These are phyloP conservation scores for Pangasius macronema DNA, from an alignment of 2,797 vertebrate genomes.

Conservation along the genomic window DNA sequence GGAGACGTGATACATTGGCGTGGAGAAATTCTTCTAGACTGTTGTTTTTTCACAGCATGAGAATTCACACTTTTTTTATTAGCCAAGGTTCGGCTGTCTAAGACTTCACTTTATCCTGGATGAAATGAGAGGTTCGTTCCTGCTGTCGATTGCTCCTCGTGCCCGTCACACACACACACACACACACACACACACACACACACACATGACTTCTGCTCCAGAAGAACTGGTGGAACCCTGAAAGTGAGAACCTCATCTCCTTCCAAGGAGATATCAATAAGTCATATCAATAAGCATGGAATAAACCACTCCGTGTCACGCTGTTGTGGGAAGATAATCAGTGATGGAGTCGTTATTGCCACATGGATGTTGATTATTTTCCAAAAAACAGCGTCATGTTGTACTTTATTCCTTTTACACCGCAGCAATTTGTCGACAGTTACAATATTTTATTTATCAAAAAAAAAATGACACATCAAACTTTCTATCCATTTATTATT, in stretches of 20 bases:
- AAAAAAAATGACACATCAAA: background rate
- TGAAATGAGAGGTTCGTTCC: no score
- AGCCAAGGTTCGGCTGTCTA: conserved; percentile 3
- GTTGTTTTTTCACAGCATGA: background rate
- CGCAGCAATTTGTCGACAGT: background rate
- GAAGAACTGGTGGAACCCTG: background rate
- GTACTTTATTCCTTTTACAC: background rate
- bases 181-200: no score
- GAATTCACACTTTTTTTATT: background rate
- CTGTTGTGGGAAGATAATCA: background rate
- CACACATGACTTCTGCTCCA: background rate
- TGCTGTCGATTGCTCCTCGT: no score
- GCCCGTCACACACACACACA: no score
- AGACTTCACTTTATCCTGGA: background rate
- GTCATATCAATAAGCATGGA: no score
- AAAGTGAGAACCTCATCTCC: background rate
- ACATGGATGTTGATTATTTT: background rate
- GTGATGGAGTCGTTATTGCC: background rate
- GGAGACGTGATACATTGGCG: conserved; percentile 44
- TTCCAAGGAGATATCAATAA: background rate
- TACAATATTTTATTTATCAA: background rate
- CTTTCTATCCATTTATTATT: background rate
- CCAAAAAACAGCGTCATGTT: background rate
- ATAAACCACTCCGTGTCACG: background rate
- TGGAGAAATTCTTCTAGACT: conserved; percentile 49